Base-by-base conservation (phyloP, 1,140 invertebrate species). In the Panagrolaimus sp. region DNA sequence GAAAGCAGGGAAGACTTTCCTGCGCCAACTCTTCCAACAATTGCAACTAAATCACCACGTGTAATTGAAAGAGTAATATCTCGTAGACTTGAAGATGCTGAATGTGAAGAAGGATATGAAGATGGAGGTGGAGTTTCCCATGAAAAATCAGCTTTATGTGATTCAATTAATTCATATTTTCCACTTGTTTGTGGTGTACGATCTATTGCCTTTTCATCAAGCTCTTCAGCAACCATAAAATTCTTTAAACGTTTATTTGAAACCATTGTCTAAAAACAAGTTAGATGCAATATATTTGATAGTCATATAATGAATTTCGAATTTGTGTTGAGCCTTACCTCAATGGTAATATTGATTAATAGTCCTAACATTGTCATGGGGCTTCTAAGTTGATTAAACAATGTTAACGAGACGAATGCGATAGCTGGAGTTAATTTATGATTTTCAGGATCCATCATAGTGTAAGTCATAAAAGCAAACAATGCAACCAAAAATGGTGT, bases 241-340 rank as follows among this genome's bases (percentile, higher is more conserved):
- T 82, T 78, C 66, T 82, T 82, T 23, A 80, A 43, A 42, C 79
- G 74, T 63, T 72, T 47, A 61, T 80, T 80, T 23, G 79, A 82
- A 8, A 80, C 80, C 7, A 77, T 63, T 8, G 76, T 75, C 69
- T 83, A 48, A 14, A 53, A 57, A 57, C n/a, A n/a, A n/a, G n/a
- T n/a, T n/a, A n/a, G n/a, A n/a, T n/a, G n/a, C n/a, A n/a, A n/a
- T n/a, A n/a, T n/a, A n/a, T n/a, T n/a, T n/a, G n/a, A n/a, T n/a
- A n/a, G n/a, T n/a, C n/a, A n/a, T n/a, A n/a, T n/a, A n/a, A n/a
- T n/a, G n/a, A n/a, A n/a, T n/a, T n/a, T n/a, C n/a, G n/a, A n/a
- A n/a, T n/a, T n/a, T n/a, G n/a, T n/a, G n/a, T n/a, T n/a, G n/a
- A n/a, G n/a, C 13, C 51, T 13, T 27, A 63, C 62, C 62, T 38